Base-by-base conservation (phyloP, 64 coral and sea anemone genomes). In the Montipora sp. region DNA sequence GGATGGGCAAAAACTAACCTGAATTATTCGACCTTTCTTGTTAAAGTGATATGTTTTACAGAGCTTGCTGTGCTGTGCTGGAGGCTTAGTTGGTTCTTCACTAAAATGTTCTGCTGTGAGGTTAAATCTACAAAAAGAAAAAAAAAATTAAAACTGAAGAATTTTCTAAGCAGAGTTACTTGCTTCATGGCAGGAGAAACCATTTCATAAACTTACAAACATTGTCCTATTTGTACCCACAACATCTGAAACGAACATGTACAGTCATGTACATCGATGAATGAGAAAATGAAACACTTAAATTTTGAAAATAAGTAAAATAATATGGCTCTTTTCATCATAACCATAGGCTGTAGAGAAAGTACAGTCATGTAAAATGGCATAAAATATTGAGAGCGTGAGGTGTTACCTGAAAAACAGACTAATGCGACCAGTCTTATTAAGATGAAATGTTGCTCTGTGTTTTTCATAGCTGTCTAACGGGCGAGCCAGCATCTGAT, bases 11-110 rank as follows among this genome's bases (percentile, higher is more conserved):
- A 73, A 11, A 18, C 74, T 74, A 75, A 98, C 96, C 96, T 95
- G 93, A 51, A 98, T 95, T 87, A 98, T 98, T 3, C 90, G 81
- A 3, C 93, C 93, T 93, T 98, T 88, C 9, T 95, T 98, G 47
- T 98, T 98, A 7, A 98, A 95, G n/a, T 95, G 83, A 71, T 71
- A 71, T 6, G 68, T 71, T 71, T 71, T 71, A 71, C 2, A 71
- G 5, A 71, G 2, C 14, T 71, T 71, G 0, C 21, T 71, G 20
- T 71, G 8, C 18, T 7, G 18, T 1, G 18, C 18, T 22, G 20
- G 68, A 71, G 68, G 68, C 20, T 71, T n/a, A 6, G 68, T 7
- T 0, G 20, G 19, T 71, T n/a, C 20, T 23, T 71, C 10, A 22
- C 20, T n/a, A 8, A 71, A 71, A 23, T 71, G 20, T 14, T 71